Percentiles rank a stretch among this genome's conserved stretches.
phyloP scores from a whole-genome alignment of 1,140 invertebrate genomes.

The Euwallacea similis region DNA sequence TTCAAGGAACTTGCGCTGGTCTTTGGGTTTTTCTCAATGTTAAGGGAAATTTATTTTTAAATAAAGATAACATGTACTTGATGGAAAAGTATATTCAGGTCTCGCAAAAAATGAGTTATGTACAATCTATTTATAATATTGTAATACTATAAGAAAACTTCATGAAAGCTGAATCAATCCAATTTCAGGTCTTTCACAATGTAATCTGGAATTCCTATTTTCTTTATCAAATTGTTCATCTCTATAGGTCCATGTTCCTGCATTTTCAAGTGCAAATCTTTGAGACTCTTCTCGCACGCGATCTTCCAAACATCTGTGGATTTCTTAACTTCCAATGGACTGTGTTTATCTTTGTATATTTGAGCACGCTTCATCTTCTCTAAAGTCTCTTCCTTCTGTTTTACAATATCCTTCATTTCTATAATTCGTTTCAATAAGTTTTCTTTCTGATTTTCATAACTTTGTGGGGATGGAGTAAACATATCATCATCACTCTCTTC shows the following conservation, averaged over 20 bases:
- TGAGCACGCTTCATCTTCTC: constrained; percentile 40
- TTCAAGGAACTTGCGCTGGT: not conserved
- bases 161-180: too few relatives aligned
- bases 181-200: constrained; percentile 22
- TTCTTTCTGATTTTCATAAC: constrained; percentile 29
- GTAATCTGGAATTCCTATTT: constrained; percentile 38
- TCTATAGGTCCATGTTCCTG: constrained; percentile 40
- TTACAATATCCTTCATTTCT: constrained; percentile 27
- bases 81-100: too few relatives aligned
- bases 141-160: too few relatives aligned
- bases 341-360: constrained; percentile 41
- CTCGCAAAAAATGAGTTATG: too few relatives aligned
- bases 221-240: constrained; percentile 39
- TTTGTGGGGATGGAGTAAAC: constrained; percentile 32
- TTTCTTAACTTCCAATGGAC: constrained; percentile 34
- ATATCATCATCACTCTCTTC: constrained; percentile 32
- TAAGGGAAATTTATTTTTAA: too few relatives aligned
- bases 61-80: too few relatives aligned
- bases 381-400: constrained; percentile 38
- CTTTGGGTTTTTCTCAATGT: too few relatives aligned
- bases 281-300: constrained; percentile 35
- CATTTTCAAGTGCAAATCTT: constrained; percentile 37
- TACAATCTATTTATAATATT: too few relatives aligned
- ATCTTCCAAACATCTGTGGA: constrained; percentile 35
- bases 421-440: constrained; percentile 23